Conservation (phyloP, 1,140 invertebrate genomes). For the Neuroterus valhalla region DNA sequence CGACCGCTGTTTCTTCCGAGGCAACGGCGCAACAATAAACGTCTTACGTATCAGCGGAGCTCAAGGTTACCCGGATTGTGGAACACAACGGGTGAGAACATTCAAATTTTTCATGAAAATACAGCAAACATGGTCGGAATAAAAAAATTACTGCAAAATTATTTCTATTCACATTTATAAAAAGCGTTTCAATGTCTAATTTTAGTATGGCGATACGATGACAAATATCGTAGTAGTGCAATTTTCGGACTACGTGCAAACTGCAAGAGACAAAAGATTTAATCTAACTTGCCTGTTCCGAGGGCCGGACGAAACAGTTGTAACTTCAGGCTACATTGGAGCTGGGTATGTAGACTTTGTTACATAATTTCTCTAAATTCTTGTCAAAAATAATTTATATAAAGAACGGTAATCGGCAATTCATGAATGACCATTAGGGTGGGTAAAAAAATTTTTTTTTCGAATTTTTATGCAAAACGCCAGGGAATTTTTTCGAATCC, state of each 20-base stretch:
- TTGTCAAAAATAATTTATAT: background rate
- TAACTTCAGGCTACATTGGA: slow-evolving; percentile 94
- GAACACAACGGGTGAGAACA: slow-evolving; percentile 79
- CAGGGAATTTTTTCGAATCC: too few species aligned
- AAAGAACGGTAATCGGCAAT: slow-evolving; percentile 7
- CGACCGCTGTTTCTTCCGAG: slow-evolving; percentile 92
- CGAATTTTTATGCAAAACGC: too few species aligned
- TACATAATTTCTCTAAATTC: slow-evolving; percentile 33
- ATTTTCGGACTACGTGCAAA: slow-evolving; percentile 94
- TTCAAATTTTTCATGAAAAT: slow-evolving; percentile 21
- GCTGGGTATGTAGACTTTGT: slow-evolving; percentile 82
- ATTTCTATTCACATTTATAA: slow-evolving; percentile 22
- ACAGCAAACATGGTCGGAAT: background rate
- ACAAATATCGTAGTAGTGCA: slow-evolving; percentile 96
- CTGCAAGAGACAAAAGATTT: slow-evolving; percentile 91
- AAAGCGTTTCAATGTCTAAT: slow-evolving; percentile 4
- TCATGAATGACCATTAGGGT: too few species aligned
- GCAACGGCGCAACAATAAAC: slow-evolving; percentile 89
- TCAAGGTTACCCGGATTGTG: slow-evolving; percentile 93
- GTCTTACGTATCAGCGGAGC: slow-evolving; percentile 89
- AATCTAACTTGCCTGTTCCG: slow-evolving; percentile 93
- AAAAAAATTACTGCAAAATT: slow-evolving; percentile 25
- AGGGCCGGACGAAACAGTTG: slow-evolving; percentile 92
- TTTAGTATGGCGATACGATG: slow-evolving; percentile 91
- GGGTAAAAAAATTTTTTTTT: too few species aligned